These are phyloP conservation scores for Drosophila hydei DNA, from an alignment of 1,140 invertebrate species.

Conservation along the genomic window DNA sequence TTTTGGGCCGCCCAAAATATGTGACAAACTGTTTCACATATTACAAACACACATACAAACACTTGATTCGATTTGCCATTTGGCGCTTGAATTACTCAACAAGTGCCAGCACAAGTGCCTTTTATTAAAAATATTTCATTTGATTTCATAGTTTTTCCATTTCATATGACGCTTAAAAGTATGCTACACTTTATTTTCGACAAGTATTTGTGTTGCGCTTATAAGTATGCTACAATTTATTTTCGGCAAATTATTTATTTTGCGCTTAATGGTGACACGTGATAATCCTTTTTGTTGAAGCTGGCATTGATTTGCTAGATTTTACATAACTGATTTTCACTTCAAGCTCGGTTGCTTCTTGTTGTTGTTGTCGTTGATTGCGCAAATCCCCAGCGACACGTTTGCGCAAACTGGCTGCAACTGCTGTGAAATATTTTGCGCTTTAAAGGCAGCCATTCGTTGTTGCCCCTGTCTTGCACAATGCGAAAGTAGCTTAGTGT, in stretches of 20 bases:
- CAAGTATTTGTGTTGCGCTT: neutral
- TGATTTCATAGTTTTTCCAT: constrained; percentile 22
- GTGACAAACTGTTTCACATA: constrained; percentile 16
- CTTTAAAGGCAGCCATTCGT: neutral
- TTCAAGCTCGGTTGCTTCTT: neutral
- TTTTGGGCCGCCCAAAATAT: constrained; percentile 5
- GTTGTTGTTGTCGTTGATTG: constrained; percentile 43
- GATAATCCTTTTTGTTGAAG: neutral
- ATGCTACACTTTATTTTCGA: constrained; percentile 13
- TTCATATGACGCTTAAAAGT: neutral
- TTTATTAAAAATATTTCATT: constrained; percentile 50
- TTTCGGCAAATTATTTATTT: neutral
- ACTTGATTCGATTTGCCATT: constrained; percentile 37
- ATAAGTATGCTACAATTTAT: constrained; percentile 14
- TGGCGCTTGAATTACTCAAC: constrained; percentile 33
- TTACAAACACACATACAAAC: neutral
- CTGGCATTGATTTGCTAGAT: constrained; percentile 14
- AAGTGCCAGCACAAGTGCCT: constrained; percentile 29
- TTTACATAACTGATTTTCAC: constrained; percentile 13
- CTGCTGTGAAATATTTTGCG: constrained; percentile 30
- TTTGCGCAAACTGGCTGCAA: constrained; percentile 54
- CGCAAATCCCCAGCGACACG: constrained; percentile 53
- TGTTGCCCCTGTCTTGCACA: no score
- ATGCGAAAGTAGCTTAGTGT: constrained; percentile 21
- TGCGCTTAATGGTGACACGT: constrained; percentile 3